These are phyloP conservation scores for Acanthoscelides obtectus DNA, from an alignment of 2,888 invertebrate genomes.

Conservation along the genomic window DNA sequence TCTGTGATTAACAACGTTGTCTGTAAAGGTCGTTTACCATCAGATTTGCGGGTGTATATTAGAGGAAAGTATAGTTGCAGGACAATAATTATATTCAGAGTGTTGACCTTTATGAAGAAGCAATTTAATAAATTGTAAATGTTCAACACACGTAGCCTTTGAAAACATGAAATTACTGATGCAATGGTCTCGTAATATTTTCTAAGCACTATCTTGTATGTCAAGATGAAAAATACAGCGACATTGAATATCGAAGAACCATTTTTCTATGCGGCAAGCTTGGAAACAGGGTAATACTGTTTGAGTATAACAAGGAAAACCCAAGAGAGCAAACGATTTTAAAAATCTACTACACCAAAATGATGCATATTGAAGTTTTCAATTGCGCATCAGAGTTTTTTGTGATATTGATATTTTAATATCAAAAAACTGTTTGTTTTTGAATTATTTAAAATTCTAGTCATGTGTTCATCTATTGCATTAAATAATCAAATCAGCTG, in stretches of 20 bases:
- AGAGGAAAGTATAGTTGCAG: not conserved
- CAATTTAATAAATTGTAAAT: not conserved
- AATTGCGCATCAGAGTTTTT: too few species aligned
- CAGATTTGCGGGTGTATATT: not conserved
- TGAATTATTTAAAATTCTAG: too few species aligned
- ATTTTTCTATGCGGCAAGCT: not conserved
- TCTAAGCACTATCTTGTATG: not conserved
- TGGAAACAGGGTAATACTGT: not conserved
- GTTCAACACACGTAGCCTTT: not conserved
- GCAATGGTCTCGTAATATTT: not conserved
- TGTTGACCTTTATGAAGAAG: not conserved
- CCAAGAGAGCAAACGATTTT: too few species aligned
- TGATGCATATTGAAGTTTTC: too few species aligned
- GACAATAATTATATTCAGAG: not conserved
- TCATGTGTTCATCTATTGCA: too few species aligned
- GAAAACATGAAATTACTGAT: not conserved
- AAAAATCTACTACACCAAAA: too few species aligned
- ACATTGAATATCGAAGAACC: not conserved
- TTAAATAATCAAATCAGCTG: too few species aligned
- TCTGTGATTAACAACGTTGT: too few species aligned
- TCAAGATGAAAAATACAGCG: not conserved
- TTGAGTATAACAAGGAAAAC: too few species aligned
- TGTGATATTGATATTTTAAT: too few species aligned
- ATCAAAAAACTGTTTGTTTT: too few species aligned
- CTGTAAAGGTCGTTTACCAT: not conserved